A percentile compares a stretch with the other conserved stretches of the same genome.
These are phyloP conservation scores for Falco novaeseelandiae DNA, from an alignment of 2,797 vertebrate species.

Conservation along the genomic window DNA sequence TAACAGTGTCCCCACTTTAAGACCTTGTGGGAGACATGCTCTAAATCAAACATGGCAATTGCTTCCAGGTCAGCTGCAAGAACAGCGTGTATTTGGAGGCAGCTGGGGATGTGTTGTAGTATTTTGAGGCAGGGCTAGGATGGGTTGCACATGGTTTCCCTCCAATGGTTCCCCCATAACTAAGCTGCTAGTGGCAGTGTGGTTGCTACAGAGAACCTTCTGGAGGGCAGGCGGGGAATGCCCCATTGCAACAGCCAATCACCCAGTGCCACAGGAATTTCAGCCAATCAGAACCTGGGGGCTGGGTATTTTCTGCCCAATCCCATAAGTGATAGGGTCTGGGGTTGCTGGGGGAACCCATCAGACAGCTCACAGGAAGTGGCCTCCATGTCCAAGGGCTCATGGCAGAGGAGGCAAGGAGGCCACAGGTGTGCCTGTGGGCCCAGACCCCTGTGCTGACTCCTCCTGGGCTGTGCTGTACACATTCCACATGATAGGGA, in stretches of 20 bases:
- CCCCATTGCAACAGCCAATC: background rate
- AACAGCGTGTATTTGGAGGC: rapidly evolving
- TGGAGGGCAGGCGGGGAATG: background rate
- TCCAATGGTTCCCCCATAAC: background rate
- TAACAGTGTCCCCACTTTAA: background rate
- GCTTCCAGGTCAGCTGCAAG: background rate
- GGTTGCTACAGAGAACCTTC: background rate
- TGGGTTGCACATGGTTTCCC: background rate
- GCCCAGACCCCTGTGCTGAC: too few species aligned
- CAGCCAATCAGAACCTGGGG: background rate
- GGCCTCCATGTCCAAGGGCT: too few species aligned
- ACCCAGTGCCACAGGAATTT: background rate
- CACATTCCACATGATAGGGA: background rate
- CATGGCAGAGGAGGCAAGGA: background rate
- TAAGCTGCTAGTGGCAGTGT: rapidly evolving
- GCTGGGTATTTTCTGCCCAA: background rate
- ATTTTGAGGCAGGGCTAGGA: too few species aligned
- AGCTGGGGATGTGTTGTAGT: background rate
- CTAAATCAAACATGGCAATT: background rate
- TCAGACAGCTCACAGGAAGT: background rate
- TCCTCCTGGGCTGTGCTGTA: background rate
- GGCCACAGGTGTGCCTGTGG: background rate
- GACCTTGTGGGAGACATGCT: background rate
- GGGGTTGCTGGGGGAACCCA: background rate
- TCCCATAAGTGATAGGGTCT: background rate